These are phyloP conservation scores for Montipora cactus DNA, from an alignment of 64 coral and sea anemone species.

Conservation along the genomic window DNA sequence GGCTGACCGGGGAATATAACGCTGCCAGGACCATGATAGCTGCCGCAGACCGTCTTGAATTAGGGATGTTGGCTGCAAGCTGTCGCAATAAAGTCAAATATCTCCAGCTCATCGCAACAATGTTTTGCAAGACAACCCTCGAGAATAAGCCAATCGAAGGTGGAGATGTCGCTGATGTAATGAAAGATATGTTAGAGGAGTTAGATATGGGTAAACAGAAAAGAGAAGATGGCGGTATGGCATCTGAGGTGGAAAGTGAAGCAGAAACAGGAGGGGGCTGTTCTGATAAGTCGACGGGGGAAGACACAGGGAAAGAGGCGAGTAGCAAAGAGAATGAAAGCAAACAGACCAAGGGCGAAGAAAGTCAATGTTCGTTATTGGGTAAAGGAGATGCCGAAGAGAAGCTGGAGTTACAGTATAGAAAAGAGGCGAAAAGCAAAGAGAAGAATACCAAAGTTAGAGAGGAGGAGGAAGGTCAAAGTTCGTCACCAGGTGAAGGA, in stretches of 20 bases:
- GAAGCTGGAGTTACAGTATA: neutral
- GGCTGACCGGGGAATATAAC: neutral
- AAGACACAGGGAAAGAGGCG: too few species aligned
- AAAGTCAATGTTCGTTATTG: neutral
- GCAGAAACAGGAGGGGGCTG: too few species aligned
- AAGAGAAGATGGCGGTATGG: neutral
- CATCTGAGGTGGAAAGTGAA: neutral
- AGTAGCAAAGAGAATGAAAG: too few species aligned
- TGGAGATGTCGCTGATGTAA: neutral
- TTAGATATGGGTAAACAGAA: neutral
- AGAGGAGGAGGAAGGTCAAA: neutral
- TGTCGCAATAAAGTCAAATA: neutral
- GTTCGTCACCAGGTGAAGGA: neutral
- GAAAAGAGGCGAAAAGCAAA: neutral
- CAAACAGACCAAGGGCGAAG: too few species aligned
- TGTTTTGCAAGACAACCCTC: neutral
- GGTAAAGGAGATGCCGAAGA: neutral
- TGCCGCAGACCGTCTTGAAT: neutral
- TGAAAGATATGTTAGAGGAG: slow-evolving; percentile 1
- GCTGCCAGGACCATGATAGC: neutral
- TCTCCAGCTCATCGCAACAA: neutral
- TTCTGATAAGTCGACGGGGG: too few species aligned
- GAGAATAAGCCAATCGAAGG: neutral
- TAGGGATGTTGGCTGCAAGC: neutral
- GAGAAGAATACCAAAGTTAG: neutral